Evolutionary conservation across 1,140 invertebrate species (phyloP), one percentile per base, ranked within the genome.

Genomic region (Rhopalosiphum padi): DNA sequence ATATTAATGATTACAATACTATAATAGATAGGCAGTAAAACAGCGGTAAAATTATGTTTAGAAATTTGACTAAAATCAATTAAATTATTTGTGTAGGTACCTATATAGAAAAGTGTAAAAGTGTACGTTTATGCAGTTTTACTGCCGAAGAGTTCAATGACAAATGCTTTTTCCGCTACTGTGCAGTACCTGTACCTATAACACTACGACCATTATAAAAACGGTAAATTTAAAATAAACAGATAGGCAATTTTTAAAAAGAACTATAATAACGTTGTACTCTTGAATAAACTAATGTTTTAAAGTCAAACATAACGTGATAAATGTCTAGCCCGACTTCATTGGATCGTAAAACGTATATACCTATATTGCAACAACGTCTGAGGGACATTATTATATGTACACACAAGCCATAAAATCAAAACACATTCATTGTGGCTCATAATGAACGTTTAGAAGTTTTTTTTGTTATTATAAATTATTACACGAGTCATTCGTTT

Each of bases 401-500:
- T 87, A 87, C 46, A 87, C 46, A 87, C 1, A 48, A n/a, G 30
- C 48, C 86, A n/a, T 87, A 87, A 87, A 87, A n/a, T 21, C 43
- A 48, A 86, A 86, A 22, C 30, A 46, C 46, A 87, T 87, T 87
- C 86, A 87, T 46, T 48, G 37, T 87, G 23, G 30, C 21, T 87
- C 30, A 35, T 87, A 87, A 48, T 48, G 30, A 87, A 87, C n/a
- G 46, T 87, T 87, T 48, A 85, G 83, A 85, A 41, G 18, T 85
- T 41, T 85, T 77, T 85, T 85, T 85, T 85, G 23, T 87, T 48
- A 48, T 87, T 87, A 48, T 87, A 48, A 48, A 87, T 87, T 87
- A 87, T 87, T 46, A 87, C 86, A 87, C 43, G 86, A 87, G 86
- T 87, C 86, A n/a, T 87, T 48, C 86, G 43, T 87, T 87, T 48